Percentiles rank a stretch among this genome's conserved stretches.
Conservation (phyloP, 2,888 invertebrate species). For the Apomyelois bistriatella region DNA sequence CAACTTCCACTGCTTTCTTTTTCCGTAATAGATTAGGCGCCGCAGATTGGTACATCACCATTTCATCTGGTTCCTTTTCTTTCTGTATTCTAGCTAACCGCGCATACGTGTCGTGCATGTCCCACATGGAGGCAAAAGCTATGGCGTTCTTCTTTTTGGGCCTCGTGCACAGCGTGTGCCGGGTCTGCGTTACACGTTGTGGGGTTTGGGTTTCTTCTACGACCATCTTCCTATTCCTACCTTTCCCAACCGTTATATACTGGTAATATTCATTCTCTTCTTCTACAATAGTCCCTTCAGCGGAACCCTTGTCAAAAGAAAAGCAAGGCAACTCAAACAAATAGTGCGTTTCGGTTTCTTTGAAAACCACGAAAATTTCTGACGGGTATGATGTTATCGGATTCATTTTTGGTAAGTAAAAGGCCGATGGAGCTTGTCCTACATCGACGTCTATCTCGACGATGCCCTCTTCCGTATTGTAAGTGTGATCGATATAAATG, state of each 20-base stretch:
- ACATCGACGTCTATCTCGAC: slow-evolving; percentile 39
- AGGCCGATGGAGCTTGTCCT: slow-evolving; percentile 63
- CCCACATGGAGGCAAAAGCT: slow-evolving; percentile 87
- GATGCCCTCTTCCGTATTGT: slow-evolving; percentile 59
- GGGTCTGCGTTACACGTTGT: slow-evolving; percentile 80
- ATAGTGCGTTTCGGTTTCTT: slow-evolving; percentile 83
- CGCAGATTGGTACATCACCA: slow-evolving; percentile 68
- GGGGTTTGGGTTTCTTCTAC: slow-evolving; percentile 86
- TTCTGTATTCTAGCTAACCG: slow-evolving; percentile 49
- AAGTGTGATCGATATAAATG: slow-evolving; percentile 72
- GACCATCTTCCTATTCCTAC: slow-evolving; percentile 83
- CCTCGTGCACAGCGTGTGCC: slow-evolving; percentile 81
- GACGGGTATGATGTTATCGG: slow-evolving; percentile 68
- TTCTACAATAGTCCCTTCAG: slow-evolving; percentile 79
- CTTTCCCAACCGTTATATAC: slow-evolving; percentile 83
- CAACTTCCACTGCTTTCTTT: slow-evolving; percentile 30
- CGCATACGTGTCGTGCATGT: slow-evolving; percentile 86
- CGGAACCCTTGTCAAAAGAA: slow-evolving; percentile 80
- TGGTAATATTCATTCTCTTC: slow-evolving; percentile 84
- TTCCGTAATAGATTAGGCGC: slow-evolving; percentile 50
- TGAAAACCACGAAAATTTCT: slow-evolving; percentile 81
- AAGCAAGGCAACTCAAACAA: slow-evolving; percentile 83
- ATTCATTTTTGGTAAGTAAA: slow-evolving; percentile 52
- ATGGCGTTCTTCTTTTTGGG: slow-evolving; percentile 77
- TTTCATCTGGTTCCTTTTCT: slow-evolving; percentile 61